Base-by-base conservation (phyloP, 2,797 vertebrate species). In the Anguilla marmorata region DNA sequence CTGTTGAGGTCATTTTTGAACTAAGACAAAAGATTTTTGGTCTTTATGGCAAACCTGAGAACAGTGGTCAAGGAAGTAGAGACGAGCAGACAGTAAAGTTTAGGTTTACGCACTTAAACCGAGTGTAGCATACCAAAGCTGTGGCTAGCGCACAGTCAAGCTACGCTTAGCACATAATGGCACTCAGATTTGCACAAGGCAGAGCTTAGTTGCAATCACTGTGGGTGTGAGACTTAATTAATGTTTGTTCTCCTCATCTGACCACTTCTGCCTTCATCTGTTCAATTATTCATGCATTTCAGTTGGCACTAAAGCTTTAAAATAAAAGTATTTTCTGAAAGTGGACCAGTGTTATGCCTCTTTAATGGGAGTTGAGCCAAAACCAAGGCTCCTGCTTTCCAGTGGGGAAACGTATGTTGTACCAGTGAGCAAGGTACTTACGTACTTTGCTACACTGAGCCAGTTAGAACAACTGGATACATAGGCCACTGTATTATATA, bases 241-340 rank as follows among this genome's bases (percentile, higher is more conserved):
- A 24, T 33, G 21, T 33, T 76, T 48, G 79, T 82, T 82, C 19
- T 50, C 8, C 45, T 82, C 5, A 50, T 82, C 45, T 50, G 45
- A 82, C 45, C 24, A 82, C 41, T n/a, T 21, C 50, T 82, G 41
- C 1, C 45, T 21, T 82, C 79, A 82, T 50, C 5, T 50, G 74
- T 82, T 82, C 5, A 16, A 50, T 82, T 50, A 24, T 50, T 48
- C 45, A 50, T 7, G 41, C 16, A 82, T 24, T 50, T 50, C 16
- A 37, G 9, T 74, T 33, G 8, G 24, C 3, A 21, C 4, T 80
- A 41, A 45, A 80, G 16, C 14, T 7, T 80, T 48, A 21, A 45
- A 80, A 80, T 80, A 80, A 80, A 76, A 79, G 33, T 19, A 41
- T 79, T 79, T 79, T 19, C 16, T 82, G 79, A 48, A 50, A 82